Evolutionary conservation across 2,797 vertebrate species (phyloP).

Genomic region (Propithecus perrieri): DNA sequence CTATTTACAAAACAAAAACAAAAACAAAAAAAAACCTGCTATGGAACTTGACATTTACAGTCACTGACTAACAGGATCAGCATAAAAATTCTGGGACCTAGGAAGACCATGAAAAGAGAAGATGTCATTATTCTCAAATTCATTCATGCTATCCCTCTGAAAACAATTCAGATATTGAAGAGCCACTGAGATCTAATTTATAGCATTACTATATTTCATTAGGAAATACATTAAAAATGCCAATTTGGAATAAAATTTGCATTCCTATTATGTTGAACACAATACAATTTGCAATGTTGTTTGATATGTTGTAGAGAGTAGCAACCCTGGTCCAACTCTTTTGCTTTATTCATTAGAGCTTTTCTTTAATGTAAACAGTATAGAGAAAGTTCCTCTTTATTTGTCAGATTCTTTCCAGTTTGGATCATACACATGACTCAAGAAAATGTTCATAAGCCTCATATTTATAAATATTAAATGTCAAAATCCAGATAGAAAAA

Average conservation of each 20-base stretch:
- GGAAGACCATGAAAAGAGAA: background rate
- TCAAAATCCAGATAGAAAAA: background rate
- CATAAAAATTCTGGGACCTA: background rate
- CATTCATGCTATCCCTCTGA: background rate
- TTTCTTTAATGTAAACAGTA: background rate
- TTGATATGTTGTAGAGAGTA: background rate
- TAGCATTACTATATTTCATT: background rate
- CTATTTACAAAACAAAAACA: background rate
- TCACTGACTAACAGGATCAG: background rate
- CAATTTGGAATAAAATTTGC: background rate
- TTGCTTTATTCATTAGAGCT: background rate
- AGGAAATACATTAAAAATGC: background rate
- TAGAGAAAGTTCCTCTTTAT: background rate
- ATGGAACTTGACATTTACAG: background rate
- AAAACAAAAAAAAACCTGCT: background rate
- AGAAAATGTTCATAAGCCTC: background rate
- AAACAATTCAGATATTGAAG: background rate
- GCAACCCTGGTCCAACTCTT: background rate
- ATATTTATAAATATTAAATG: background rate
- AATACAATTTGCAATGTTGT: background rate
- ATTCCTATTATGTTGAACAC: background rate
- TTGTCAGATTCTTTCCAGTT: background rate
- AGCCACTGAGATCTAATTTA: background rate
- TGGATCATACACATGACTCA: background rate
- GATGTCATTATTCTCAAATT: background rate